A percentile compares a stretch with the other conserved stretches of the same genome.
phyloP scores from a whole-genome alignment of 2,888 invertebrate genomes.

The Drosophila picticornis region DNA sequence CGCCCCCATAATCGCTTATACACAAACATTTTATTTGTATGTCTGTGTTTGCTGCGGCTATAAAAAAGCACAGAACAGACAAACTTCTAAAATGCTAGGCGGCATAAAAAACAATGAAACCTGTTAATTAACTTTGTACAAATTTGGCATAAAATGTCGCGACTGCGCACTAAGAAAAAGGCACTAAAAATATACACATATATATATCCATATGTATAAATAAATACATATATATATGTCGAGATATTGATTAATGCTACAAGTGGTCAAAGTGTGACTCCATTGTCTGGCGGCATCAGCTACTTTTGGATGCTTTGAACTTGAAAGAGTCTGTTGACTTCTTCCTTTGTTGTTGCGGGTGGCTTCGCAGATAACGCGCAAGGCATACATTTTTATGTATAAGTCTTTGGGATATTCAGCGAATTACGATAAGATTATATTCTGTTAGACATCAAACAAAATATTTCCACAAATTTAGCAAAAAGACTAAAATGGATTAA shows the following conservation, averaged over 20 bases:
- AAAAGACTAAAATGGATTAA: neutral
- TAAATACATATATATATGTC: constrained; percentile 10
- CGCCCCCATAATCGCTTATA: constrained; percentile 62
- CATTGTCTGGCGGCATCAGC: constrained; percentile 32
- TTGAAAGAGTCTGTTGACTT: constrained; percentile 73
- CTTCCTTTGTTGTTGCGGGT: constrained; percentile 1
- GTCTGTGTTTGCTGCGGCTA: constrained; percentile 35
- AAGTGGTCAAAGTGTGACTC: constrained; percentile 37
- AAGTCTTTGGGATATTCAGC: constrained; percentile 1
- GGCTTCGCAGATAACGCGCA: neutral
- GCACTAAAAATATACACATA: constrained; percentile 2
- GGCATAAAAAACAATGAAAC: constrained; percentile 66
- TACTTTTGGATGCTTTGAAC: constrained; percentile 53
- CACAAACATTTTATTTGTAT: neutral
- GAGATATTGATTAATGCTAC: constrained; percentile 70
- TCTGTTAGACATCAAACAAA: neutral
- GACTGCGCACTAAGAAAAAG: constrained; percentile 37
- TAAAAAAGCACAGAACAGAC: constrained; percentile 41
- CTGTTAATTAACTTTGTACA: constrained; percentile 73
- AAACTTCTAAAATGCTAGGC: constrained; percentile 32
- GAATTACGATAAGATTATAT: constrained; percentile 6
- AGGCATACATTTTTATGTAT: constrained; percentile 3
- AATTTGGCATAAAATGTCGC: constrained; percentile 75
- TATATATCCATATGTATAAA: neutral
- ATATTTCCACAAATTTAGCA: neutral